phyloP scores from a whole-genome alignment of 2,797 vertebrate species.

The Schizopygopsis pylzovi region DNA sequence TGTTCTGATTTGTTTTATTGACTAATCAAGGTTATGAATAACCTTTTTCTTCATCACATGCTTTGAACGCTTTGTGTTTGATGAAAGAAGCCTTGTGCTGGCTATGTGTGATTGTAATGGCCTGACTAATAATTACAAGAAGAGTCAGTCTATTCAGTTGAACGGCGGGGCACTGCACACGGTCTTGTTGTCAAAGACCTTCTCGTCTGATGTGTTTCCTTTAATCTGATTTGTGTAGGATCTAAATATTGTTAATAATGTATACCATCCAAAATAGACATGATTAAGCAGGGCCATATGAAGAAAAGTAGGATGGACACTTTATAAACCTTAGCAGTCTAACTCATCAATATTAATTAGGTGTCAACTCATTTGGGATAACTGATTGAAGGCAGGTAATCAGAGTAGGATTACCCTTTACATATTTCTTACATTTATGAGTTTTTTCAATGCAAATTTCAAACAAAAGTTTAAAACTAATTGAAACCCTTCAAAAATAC shows the following conservation, averaged over 20 bases:
- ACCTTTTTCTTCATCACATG: conserved; percentile 34
- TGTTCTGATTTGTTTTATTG: conserved; percentile 51
- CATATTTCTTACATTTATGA: background rate
- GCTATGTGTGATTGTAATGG: conserved; percentile 21
- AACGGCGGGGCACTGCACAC: background rate
- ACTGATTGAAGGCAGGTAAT: background rate
- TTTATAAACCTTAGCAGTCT: background rate
- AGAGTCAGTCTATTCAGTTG: background rate
- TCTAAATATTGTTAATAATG: conserved; percentile 3
- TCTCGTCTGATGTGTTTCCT: conserved; percentile 15
- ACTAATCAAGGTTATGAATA: conserved; percentile 53
- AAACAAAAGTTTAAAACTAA: background rate
- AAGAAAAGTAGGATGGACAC: background rate
- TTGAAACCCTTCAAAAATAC: background rate
- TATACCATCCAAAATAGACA: background rate
- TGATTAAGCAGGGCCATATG: background rate
- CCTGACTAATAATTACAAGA: conserved; percentile 54
- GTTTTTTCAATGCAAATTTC: background rate
- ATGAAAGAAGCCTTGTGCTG: conserved; percentile 31
- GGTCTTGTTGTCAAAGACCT: conserved; percentile 2
- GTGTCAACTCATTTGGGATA: background rate
- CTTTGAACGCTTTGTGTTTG: conserved; percentile 52
- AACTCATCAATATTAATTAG: background rate
- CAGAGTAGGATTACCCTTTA: background rate
- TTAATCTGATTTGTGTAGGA: conserved; percentile 21